Conservation (phyloP, 2,888 invertebrate species). For the Brachyopa scutellaris region DNA sequence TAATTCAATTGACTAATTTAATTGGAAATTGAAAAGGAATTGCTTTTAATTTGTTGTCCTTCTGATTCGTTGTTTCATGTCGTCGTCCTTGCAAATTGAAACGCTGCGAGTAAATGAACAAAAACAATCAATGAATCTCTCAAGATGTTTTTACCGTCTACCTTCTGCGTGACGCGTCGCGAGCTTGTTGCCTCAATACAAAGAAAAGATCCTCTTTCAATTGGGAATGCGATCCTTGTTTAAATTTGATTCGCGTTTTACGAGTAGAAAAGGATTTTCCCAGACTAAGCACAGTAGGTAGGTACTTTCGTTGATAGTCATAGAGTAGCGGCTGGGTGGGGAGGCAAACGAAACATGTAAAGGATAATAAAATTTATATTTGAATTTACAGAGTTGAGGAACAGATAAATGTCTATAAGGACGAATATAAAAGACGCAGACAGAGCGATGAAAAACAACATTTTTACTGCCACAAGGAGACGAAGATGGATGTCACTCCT, state of each 20-base stretch:
- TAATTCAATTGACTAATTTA: constrained; percentile 70
- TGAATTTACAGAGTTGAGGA: constrained; percentile 45
- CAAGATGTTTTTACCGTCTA: constrained; percentile 11
- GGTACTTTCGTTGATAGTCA: not conserved
- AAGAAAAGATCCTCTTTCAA: not conserved
- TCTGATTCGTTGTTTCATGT: constrained; percentile 11
- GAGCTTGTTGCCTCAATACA: not conserved
- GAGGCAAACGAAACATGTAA: constrained; percentile 20
- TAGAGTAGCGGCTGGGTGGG: not conserved
- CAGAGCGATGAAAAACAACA: constrained; percentile 26
- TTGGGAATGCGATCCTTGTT: constrained; percentile 12
- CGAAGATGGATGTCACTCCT: constrained; percentile 32
- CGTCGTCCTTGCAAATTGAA: constrained; percentile 25
- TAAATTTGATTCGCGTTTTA: constrained; percentile 42
- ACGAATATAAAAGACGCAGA: constrained; percentile 27
- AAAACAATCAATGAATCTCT: constrained; percentile 35
- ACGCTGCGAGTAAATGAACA: constrained; percentile 9
- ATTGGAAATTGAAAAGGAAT: constrained; percentile 70
- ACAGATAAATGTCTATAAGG: constrained; percentile 29
- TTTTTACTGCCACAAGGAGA: constrained; percentile 31
- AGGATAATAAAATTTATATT: constrained; percentile 56
- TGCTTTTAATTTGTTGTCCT: constrained; percentile 69
- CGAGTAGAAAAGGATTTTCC: constrained; percentile 26
- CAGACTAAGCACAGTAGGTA: constrained; percentile 11
- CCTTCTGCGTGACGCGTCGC: not conserved